Base-by-base conservation (phyloP, 2,888 invertebrate species). In the Pelosia muscerda region DNA sequence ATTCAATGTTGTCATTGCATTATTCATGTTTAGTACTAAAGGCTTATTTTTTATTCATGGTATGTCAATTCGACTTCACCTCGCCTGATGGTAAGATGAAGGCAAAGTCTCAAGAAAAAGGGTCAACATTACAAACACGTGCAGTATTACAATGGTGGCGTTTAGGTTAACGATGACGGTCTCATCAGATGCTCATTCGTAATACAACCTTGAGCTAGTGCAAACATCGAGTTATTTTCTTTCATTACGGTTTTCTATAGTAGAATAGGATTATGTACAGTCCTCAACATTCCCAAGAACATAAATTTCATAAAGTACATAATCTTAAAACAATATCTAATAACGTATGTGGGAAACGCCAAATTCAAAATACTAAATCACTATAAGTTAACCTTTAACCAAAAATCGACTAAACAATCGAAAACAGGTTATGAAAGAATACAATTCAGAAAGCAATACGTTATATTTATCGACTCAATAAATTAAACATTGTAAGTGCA, bases 391-490 rank as follows among this genome's bases (percentile, higher is more conserved):
- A 28, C 23, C 22, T 34, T 59, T 59, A 53, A 59, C 11, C 55
- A 66, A 66, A 69, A 64, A 42, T 65, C 57, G 38, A 71, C 58
- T 57, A 76, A 71, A 76, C 55, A 66, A 65, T 55, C 71, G 68
- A 79, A 67, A 11, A 26, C 25, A 69, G 57, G 28, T 58, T 66
- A 71, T 53, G 26, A 61, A 68, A 61, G 38, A 22, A 58, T 62
- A 67, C 49, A 59, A 66, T 69, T 65, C 72, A 67, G 68, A 81
- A 78, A 75, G 69, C 66, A 49, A 62, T 65, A 62, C 31, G 23
- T 58, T 65, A 69, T 72, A 68, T 75, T 81, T 72, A 77, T 69
- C 64, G 63, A 38, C 15, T 71, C 65, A 56, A 76, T 77, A 77
- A 73, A 80, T 72, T 73, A 73, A 56, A 73, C 63, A 66, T 63